Percentiles rank a stretch among this genome's conserved stretches.
phyloP scores from a whole-genome alignment of 1,140 invertebrate genomes.

The Euwallacea fornicatus region DNA sequence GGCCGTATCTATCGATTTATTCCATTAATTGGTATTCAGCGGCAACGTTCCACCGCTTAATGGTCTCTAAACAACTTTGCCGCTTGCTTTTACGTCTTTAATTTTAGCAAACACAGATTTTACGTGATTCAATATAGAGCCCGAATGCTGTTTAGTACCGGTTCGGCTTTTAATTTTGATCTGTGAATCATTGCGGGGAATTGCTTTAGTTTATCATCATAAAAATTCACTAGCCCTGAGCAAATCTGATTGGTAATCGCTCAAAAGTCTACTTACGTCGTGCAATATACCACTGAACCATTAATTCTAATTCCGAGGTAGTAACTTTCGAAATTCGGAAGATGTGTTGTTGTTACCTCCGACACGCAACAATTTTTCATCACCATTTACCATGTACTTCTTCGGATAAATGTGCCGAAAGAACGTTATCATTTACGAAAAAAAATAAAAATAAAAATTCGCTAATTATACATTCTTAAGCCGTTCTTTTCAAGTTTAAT shows the following conservation, averaged over 20 bases:
- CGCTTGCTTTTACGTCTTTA: conserved; percentile 35
- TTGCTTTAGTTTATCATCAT: conserved; percentile 12
- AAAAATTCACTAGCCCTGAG: conserved; percentile 17
- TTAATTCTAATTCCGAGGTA: too few relatives aligned
- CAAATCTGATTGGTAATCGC: conserved; percentile 8
- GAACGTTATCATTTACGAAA: too few relatives aligned
- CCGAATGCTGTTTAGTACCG: conserved; percentile 4
- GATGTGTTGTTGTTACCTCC: too few relatives aligned
- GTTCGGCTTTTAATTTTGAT: conserved; percentile 5
- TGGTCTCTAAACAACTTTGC: conserved; percentile 34
- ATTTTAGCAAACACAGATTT: conserved; percentile 31
- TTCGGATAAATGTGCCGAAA: too few relatives aligned
- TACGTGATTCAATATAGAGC: conserved; percentile 21
- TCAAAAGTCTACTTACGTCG: too few relatives aligned
- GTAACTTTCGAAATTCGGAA: too few relatives aligned
- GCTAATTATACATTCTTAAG: too few relatives aligned
- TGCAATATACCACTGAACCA: too few relatives aligned
- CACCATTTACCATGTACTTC: too few relatives aligned
- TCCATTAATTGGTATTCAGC: conserved; percentile 38
- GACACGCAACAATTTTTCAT: too few relatives aligned
- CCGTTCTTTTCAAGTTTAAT: too few relatives aligned
- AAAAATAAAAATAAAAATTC: too few relatives aligned
- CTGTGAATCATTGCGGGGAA: background rate
- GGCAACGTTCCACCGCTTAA: conserved; percentile 35
- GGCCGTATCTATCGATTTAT: conserved; percentile 32